Evolutionary conservation across 2,888 invertebrate species (phyloP).

Genomic region (Lysandra coridon): DNA sequence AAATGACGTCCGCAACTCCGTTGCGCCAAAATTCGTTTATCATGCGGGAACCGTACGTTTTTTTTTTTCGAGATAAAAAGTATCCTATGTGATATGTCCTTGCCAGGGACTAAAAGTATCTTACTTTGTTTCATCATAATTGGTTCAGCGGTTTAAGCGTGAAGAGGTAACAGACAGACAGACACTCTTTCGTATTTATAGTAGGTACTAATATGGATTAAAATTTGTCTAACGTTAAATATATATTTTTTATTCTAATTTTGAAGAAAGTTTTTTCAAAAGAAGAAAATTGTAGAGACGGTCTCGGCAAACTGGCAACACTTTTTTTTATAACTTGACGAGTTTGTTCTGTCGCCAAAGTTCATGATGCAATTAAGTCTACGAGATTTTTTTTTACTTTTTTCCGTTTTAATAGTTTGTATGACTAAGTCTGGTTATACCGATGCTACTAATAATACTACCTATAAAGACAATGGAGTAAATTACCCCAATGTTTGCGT

Average conservation of each 20-base stretch:
- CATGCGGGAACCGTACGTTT: too few relatives aligned
- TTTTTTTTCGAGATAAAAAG: too few relatives aligned
- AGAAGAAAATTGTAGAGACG: background rate
- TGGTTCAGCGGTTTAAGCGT: too few relatives aligned
- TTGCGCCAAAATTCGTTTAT: too few relatives aligned
- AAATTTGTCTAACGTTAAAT: background rate
- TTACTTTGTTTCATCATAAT: too few relatives aligned
- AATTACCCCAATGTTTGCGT: constrained; percentile 23
- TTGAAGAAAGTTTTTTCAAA: background rate
- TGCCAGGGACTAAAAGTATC: too few relatives aligned
- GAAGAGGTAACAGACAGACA: too few relatives aligned
- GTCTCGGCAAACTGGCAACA: too few relatives aligned
- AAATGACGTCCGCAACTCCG: too few relatives aligned
- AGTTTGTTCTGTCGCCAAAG: background rate
- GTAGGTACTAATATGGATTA: background rate
- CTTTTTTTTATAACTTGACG: background rate
- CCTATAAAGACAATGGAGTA: constrained; percentile 13
- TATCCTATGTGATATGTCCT: too few relatives aligned
- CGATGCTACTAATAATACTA: background rate
- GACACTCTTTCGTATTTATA: too few relatives aligned
- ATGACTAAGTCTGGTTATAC: background rate
- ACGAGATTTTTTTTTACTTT: background rate
- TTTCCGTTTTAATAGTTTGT: background rate
- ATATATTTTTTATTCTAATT: background rate
- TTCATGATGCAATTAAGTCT: background rate